A percentile compares a stretch with the other conserved stretches of the same genome.
Evolutionary conservation across 1,140 invertebrate genomes (phyloP).

Genomic region (Subanguina moxae): DNA sequence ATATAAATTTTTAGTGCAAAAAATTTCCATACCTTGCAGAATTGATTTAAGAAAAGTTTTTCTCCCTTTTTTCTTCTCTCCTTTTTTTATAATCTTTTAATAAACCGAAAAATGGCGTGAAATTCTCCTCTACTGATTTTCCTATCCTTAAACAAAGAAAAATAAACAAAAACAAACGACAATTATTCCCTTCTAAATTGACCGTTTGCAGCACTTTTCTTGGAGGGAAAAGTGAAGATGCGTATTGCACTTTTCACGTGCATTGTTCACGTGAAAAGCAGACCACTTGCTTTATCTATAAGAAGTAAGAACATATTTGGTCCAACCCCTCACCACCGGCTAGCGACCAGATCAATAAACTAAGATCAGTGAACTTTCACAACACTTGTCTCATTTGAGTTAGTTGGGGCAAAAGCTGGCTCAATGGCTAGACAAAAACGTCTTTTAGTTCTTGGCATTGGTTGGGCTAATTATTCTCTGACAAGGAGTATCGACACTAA

Average conservation of each 20-base stretch:
- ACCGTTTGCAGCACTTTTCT: not conserved
- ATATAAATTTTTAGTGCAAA: no score
- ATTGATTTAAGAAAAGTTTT: no score
- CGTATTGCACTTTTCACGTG: not conserved
- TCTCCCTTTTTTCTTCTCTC: no score
- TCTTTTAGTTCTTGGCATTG: constrained; percentile 29
- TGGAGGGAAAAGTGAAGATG: no score
- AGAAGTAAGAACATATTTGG: not conserved
- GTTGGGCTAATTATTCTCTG: constrained; percentile 60
- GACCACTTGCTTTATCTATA: not conserved
- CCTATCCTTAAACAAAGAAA: no score
- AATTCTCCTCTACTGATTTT: no score
- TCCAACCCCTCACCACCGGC: not conserved
- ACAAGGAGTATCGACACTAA: constrained; percentile 57
- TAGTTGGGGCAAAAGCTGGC: not conserved
- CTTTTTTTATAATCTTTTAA: no score
- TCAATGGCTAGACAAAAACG: constrained; percentile 14
- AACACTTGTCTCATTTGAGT: not conserved
- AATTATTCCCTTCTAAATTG: no score
- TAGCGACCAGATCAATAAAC: not conserved
- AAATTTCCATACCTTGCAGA: no score
- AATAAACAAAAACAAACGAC: no score
- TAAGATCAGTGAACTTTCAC: not conserved
- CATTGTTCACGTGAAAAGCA: no score
- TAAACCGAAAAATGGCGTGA: no score